A percentile compares a stretch with the other conserved stretches of the same genome.
Evolutionary conservation across 2,888 invertebrate genomes (phyloP).

Genomic region (Leucozona laternaria): DNA sequence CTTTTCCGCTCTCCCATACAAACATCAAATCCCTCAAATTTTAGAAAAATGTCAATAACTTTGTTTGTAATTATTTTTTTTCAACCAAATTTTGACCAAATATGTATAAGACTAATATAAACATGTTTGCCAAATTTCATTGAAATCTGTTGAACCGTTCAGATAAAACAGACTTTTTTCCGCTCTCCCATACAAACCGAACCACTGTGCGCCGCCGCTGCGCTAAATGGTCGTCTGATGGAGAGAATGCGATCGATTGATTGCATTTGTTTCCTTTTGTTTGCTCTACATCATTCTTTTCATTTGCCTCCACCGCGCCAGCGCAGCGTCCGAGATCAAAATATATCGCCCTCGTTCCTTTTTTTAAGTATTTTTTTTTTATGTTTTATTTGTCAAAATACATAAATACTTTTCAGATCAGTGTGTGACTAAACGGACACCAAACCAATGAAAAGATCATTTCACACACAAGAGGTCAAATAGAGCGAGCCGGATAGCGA

Average conservation of each 20-base stretch:
- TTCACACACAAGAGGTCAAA: constrained; percentile 55
- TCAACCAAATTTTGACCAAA: too few relatives aligned
- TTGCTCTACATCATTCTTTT: constrained; percentile 35
- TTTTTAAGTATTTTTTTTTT: background rate
- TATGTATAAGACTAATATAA: too few relatives aligned
- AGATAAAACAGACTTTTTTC: too few relatives aligned
- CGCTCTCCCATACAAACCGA: too few relatives aligned
- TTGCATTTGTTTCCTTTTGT: constrained; percentile 54
- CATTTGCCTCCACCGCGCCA: constrained; percentile 34
- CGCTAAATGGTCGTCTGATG: constrained; percentile 70
- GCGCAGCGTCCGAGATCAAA: constrained; percentile 22
- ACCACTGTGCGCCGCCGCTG: constrained; percentile 71
- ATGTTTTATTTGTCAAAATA: constrained; percentile 36
- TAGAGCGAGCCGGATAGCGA: constrained; percentile 25
- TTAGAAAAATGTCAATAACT: too few relatives aligned
- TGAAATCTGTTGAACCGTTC: too few relatives aligned
- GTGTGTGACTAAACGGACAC: constrained; percentile 60
- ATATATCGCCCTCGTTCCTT: constrained; percentile 42
- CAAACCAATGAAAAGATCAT: constrained; percentile 63
- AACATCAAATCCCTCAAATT: too few relatives aligned
- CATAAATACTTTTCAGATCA: constrained; percentile 34
- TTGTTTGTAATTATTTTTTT: too few relatives aligned
- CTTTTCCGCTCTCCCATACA: too few relatives aligned
- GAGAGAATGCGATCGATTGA: constrained; percentile 68
- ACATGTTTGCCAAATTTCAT: too few relatives aligned